Evolutionary conservation across 1,140 invertebrate genomes (phyloP), one percentile per base, ranked within the genome.

Genomic region (Eriocheir sinensis): DNA sequence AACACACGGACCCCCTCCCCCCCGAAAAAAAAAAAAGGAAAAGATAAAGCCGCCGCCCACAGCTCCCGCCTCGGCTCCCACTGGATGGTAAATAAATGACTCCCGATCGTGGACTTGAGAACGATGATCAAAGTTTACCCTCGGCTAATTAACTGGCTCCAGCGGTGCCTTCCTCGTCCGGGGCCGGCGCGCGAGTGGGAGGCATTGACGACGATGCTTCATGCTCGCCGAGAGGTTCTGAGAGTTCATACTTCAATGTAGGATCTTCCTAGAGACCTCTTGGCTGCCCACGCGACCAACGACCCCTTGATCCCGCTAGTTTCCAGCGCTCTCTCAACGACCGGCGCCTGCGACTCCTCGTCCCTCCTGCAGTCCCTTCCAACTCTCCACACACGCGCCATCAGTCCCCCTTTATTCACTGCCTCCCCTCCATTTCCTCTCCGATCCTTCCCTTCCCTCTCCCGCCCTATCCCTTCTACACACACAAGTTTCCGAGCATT

Each of bases 51-150:
- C n/a, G n/a, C n/a, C n/a, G n/a, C n/a, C n/a, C n/a, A n/a, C n/a
- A n/a, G n/a, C n/a, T n/a, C n/a, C 60, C n/a, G 27, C 9, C 27
- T 3, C n/a, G 60, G 48, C 27, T n/a, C 21, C 27, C 4, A 17
- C 48, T 53, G 60, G 60, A 72, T 72, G 60, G 17, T n/a, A n/a
- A 72, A 72, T 72, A 72, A 72, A 72, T n/a, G 60, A 4, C 60
- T n/a, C 60, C 27, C 27, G 21, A 72, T 72, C 60, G 27, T n/a
- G 21, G 60, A n/a, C 60, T 72, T 72, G 27, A 72, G 27, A 72
- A 72, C 60, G 60, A 72, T 72, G 60, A 72, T 72, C 60, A 72
- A 72, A 72, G 60, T 72, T 72, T 72, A 72, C 60, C 60, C 21
- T 72, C 60, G 3, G 60, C 60, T 72, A n/a, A 72, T 72, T 72